These are phyloP conservation scores for Leptinotarsa tumamoca DNA, from an alignment of 2,888 invertebrate species.

Conservation along the genomic window DNA sequence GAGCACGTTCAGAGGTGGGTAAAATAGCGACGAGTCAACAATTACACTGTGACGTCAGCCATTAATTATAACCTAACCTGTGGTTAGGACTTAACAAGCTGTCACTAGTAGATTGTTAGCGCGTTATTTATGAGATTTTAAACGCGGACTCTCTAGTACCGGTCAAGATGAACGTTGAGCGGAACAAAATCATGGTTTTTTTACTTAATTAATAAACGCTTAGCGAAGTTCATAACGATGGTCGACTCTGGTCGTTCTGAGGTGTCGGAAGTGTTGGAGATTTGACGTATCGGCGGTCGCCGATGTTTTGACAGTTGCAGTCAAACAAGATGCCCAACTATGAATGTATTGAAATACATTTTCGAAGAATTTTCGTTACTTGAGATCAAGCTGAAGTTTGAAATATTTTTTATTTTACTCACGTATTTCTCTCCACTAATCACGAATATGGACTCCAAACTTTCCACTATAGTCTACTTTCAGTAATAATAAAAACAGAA, in stretches of 20 bases:
- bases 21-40: slow-evolving; percentile 67
- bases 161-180: slow-evolving; percentile 48
- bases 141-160: slow-evolving; percentile 62
- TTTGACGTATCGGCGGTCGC: neutral
- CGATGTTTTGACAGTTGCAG: neutral
- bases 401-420: too few relatives aligned
- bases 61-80: slow-evolving; percentile 70
- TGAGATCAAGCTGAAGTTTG: too few relatives aligned
- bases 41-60: slow-evolving; percentile 68
- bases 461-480: too few relatives aligned
- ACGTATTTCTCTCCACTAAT: too few relatives aligned
- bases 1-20: slow-evolving; percentile 62
- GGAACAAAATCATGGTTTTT: slow-evolving; percentile 51
- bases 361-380: too few relatives aligned
- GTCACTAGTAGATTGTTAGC: slow-evolving; percentile 69
- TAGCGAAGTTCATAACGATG: slow-evolving; percentile 12
- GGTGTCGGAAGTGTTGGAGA: neutral
- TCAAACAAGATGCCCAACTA: too few relatives aligned
- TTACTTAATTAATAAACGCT: slow-evolving; percentile 46
- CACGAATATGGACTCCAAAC: too few relatives aligned
- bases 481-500: too few relatives aligned
- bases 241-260: neutral
- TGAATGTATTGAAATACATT: too few relatives aligned
- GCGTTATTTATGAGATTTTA: slow-evolving; percentile 69
- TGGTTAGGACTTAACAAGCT: slow-evolving; percentile 70